Evolutionary conservation across 2,888 invertebrate genomes (phyloP).

Genomic region (Electrophaes corylata): DNA sequence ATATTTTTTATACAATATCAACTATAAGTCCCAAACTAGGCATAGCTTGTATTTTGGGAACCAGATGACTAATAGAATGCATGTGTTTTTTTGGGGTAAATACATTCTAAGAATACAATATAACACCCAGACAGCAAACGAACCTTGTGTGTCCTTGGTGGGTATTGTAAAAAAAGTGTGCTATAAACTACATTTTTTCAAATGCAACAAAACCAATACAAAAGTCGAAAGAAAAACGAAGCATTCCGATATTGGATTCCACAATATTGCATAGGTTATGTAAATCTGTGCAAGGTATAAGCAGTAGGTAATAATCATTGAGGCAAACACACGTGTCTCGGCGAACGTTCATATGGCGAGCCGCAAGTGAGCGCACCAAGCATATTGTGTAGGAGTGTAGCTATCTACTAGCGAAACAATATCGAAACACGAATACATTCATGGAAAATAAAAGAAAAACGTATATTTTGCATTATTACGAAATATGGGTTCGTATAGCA

Average conservation of each 20-base stretch:
- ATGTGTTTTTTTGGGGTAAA: too few relatives aligned
- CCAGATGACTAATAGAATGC: too few relatives aligned
- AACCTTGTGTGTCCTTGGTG: too few relatives aligned
- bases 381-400: conserved; percentile 52
- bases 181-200: neutral
- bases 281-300: conserved; percentile 58
- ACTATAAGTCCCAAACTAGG: too few relatives aligned
- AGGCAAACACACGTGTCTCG: conserved; percentile 70
- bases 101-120: too few relatives aligned
- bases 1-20: too few relatives aligned
- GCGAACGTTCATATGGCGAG: conserved; percentile 52
- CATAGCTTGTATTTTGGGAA: too few relatives aligned
- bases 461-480: conserved; percentile 47
- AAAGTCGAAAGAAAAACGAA: conserved; percentile 18
- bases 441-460: conserved; percentile 54
- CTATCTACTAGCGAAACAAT: conserved; percentile 60
- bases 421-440: conserved; percentile 72
- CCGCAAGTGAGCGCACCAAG: conserved; percentile 42
- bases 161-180: too few relatives aligned
- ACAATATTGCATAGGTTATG: conserved; percentile 36
- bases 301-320: conserved; percentile 77
- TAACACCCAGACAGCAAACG: too few relatives aligned
- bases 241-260: conserved; percentile 34
- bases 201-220: conserved; percentile 22
- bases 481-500: neutral